Evolutionary conservation across 2,113 vertebrate species (phyloP).

Genomic region (Pterocles gutturalis): DNA sequence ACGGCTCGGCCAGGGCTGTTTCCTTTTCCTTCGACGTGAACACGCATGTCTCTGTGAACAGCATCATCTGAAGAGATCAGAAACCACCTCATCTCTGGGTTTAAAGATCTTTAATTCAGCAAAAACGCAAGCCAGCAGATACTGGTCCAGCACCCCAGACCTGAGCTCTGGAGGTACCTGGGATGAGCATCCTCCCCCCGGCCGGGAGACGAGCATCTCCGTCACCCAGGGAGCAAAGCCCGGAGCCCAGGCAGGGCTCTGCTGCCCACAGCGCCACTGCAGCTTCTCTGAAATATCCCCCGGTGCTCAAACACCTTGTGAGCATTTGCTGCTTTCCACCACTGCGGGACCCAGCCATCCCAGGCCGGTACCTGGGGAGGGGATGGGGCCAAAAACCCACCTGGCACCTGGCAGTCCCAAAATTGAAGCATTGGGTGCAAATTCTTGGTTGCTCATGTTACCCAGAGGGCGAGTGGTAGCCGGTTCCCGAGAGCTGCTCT

Average conservation of each 20-base stretch:
- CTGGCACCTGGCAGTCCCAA: background rate
- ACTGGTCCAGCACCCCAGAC: background rate
- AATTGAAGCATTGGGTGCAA: background rate
- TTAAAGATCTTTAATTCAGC: background rate
- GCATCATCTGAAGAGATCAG: background rate
- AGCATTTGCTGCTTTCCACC: background rate
- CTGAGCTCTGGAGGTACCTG: background rate
- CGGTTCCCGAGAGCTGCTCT: fast-evolving
- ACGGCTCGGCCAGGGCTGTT: background rate
- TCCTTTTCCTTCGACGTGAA: background rate
- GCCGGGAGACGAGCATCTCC: fast-evolving
- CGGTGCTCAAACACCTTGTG: background rate
- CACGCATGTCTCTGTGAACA: fast-evolving
- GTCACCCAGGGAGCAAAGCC: background rate
- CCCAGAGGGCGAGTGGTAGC: fast-evolving
- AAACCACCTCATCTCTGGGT: background rate
- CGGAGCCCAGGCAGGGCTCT: background rate
- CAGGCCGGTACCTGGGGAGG: background rate
- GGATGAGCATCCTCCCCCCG: background rate
- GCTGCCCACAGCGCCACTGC: background rate
- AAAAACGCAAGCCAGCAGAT: background rate
- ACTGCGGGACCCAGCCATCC: fast-evolving
- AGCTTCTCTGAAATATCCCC: background rate
- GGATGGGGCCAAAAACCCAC: background rate
- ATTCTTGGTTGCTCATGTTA: background rate